Evolutionary conservation across 2,797 vertebrate species (phyloP).

Genomic region (Selene dorsalis): DNA sequence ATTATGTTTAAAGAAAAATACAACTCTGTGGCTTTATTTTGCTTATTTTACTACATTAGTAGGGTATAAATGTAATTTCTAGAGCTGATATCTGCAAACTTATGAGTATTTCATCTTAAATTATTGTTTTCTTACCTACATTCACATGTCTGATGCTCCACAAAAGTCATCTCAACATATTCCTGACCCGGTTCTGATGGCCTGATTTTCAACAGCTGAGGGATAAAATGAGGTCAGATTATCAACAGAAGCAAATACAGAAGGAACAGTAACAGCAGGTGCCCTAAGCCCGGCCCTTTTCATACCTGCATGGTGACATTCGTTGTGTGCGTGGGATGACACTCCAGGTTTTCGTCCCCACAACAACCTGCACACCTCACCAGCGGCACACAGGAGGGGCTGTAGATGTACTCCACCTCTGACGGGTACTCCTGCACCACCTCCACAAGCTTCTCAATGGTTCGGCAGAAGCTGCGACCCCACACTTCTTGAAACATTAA

Average conservation of each 20-base stretch:
- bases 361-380: conserved; percentile 94
- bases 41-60: background rate
- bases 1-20: background rate
- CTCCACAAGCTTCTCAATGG: conserved; percentile 93
- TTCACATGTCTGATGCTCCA: conserved; percentile 92
- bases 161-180: conserved; percentile 93
- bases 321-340: conserved; percentile 85
- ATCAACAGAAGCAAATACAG: background rate
- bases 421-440: conserved; percentile 90
- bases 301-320: conserved; percentile 94
- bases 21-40: background rate
- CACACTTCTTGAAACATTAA: conserved; percentile 93
- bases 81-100: conserved; percentile 16
- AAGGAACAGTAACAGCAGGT: background rate
- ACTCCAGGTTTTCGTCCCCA: conserved; percentile 91
- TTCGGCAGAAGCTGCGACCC: conserved; percentile 93
- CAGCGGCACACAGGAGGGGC: conserved; percentile 92
- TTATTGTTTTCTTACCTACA: conserved; percentile 90
- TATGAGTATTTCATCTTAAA: conserved; percentile 36
- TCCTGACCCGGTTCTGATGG: conserved; percentile 85
- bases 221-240: conserved; percentile 37
- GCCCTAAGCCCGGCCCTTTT: no score
- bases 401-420: conserved; percentile 93
- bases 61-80: background rate
- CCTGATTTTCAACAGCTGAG: conserved; percentile 92